These are phyloP conservation scores for Macroglossus sobrinus DNA, from an alignment of 2,113 vertebrate genomes.

Conservation along the genomic window DNA sequence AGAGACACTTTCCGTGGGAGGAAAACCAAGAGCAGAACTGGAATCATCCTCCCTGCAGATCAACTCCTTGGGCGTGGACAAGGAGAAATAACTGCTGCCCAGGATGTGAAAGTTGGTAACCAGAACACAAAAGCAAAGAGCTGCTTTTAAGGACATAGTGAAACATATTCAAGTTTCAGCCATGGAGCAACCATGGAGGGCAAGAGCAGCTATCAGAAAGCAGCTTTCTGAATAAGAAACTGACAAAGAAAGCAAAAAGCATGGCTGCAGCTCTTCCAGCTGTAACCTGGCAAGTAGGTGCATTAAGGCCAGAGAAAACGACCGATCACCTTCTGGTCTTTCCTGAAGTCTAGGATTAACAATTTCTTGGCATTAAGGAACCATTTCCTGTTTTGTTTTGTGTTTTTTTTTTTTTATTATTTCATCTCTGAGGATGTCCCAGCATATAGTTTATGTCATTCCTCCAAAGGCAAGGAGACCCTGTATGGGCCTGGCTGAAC, in stretches of 20 bases:
- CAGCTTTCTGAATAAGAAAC: background rate
- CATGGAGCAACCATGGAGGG: background rate
- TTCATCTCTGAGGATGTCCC: background rate
- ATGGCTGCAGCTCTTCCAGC: background rate
- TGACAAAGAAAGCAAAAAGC: background rate
- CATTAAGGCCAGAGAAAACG: background rate
- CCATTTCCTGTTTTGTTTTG: background rate
- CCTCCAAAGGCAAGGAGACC: background rate
- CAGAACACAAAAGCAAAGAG: background rate
- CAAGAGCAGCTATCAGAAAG: background rate
- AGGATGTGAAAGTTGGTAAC: background rate
- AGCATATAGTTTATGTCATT: background rate
- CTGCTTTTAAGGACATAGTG: background rate
- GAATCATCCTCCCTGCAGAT: background rate
- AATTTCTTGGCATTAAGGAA: constrained; percentile 5
- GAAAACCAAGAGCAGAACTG: background rate
- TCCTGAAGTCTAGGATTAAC: background rate
- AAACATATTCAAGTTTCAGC: background rate
- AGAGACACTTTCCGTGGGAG: background rate
- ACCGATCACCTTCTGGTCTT: background rate
- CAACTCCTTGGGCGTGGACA: background rate
- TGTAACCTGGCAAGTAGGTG: background rate
- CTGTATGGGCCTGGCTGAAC: background rate
- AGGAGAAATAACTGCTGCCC: background rate
- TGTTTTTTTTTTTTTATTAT: constrained; percentile 25